A percentile compares a stretch with the other conserved stretches of the same genome.
Evolutionary conservation across 2,888 invertebrate species (phyloP).

Genomic region (Caenorhabditis imperialis): DNA sequence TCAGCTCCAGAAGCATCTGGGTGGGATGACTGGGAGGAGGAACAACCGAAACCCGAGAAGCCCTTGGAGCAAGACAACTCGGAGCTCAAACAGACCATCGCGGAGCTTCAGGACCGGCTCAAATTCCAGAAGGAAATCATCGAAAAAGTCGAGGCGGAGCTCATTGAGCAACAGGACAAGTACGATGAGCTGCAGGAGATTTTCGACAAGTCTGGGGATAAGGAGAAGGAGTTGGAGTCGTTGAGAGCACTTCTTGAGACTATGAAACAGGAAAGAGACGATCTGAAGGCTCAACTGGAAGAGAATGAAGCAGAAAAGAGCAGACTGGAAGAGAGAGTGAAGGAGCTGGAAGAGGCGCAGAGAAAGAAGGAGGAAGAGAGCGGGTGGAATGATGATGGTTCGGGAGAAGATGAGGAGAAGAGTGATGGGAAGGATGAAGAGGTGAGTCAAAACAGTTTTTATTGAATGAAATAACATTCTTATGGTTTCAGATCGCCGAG

Average conservation of each 20-base stretch:
- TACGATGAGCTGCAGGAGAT: conserved; percentile 31
- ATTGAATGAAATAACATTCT: not conserved
- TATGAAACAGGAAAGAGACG: conserved; percentile 1
- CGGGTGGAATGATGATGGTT: conserved; percentile 46
- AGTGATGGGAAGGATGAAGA: conserved; percentile 1
- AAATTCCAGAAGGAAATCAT: conserved; percentile 36
- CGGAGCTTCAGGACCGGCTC: conserved; percentile 13
- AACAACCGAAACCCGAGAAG: not conserved
- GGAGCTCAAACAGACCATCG: conserved; percentile 11
- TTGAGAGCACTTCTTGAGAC: conserved; percentile 1
- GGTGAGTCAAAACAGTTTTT: not conserved
- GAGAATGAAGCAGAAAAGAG: not conserved
- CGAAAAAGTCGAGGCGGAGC: conserved; percentile 31
- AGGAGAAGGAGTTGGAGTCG: not conserved
- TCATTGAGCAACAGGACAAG: conserved; percentile 41
- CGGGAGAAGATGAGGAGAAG: conserved; percentile 26
- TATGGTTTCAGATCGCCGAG: conserved; percentile 5
- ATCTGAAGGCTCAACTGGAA: not conserved
- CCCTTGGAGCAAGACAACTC: not conserved
- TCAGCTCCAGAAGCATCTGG: conserved; percentile 6
- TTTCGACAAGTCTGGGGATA: conserved; percentile 2
- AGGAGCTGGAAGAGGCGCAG: conserved; percentile 4
- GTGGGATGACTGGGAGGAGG: conserved; percentile 28
- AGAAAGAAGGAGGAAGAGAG: conserved; percentile 11
- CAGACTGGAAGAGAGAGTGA: conserved; percentile 7